phyloP scores from a whole-genome alignment of 2,888 invertebrate genomes.

The Notocelia uddmanniana region DNA sequence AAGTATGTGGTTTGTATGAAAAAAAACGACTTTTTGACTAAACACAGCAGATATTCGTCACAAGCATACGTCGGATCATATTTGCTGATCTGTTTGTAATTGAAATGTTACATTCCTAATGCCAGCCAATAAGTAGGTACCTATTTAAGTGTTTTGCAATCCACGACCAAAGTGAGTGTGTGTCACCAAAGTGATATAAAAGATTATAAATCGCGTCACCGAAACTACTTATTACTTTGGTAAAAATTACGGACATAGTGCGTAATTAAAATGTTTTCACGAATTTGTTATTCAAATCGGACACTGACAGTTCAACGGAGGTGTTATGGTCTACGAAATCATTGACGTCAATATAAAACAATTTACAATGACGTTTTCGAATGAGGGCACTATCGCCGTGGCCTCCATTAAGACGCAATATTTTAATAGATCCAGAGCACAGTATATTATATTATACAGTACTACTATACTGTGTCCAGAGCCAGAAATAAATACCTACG shows the following conservation, averaged over 20 bases:
- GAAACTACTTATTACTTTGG: not conserved
- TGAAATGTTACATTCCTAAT: slow-evolving; percentile 1
- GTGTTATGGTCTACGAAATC: slow-evolving; percentile 6
- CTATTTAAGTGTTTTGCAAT: not conserved
- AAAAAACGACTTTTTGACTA: no score
- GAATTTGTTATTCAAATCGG: slow-evolving; percentile 27
- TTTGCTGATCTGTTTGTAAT: slow-evolving; percentile 12
- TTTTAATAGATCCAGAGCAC: not conserved
- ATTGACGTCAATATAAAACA: slow-evolving; percentile 33
- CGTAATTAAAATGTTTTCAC: slow-evolving; percentile 1
- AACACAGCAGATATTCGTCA: no score
- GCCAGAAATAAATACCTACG: no score
- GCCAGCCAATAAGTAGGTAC: not conserved
- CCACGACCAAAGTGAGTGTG: not conserved
- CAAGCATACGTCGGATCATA: not conserved
- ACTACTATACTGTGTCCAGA: no score
- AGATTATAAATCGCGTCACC: not conserved
- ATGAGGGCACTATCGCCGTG: not conserved
- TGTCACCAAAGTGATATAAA: no score
- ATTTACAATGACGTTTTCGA: slow-evolving; percentile 1
- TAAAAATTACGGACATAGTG: not conserved
- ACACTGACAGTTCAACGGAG: not conserved
- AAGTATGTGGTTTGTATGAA: no score
- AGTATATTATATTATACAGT: no score
- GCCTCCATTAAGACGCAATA: not conserved